A percentile compares a stretch with the other conserved stretches of the same genome.
These are phyloP conservation scores for Cyclophora punctaria DNA, from an alignment of 2,888 invertebrate species.

Conservation along the genomic window DNA sequence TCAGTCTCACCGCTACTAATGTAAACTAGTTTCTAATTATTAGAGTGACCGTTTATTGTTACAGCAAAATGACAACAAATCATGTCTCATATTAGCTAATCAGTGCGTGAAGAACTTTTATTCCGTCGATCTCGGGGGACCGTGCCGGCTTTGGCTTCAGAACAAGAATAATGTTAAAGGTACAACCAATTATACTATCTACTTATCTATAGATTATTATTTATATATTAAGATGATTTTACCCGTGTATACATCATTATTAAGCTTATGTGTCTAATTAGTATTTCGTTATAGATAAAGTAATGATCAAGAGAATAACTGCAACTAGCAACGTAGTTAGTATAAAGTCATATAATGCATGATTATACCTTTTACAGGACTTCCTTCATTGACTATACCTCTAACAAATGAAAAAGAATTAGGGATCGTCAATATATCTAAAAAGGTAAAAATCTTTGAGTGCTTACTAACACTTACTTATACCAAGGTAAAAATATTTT, in stretches of 20 bases:
- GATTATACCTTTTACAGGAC: conserved; percentile 23
- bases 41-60: conserved; percentile 6
- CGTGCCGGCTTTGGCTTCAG: conserved; percentile 57
- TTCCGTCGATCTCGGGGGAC: conserved; percentile 44
- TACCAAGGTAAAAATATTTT: too few relatives aligned
- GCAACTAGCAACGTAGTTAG: too few relatives aligned
- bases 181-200: conserved; percentile 8
- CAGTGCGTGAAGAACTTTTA: conserved; percentile 55
- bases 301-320: too few relatives aligned
- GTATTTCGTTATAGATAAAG: too few relatives aligned
- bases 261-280: too few relatives aligned
- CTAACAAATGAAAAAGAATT: conserved; percentile 29
- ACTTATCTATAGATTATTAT: too few relatives aligned
- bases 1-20: background rate
- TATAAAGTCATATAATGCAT: too few relatives aligned
- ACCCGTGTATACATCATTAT: too few relatives aligned
- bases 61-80: conserved; percentile 39
- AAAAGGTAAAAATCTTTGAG: background rate
- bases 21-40: background rate
- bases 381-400: conserved; percentile 34
- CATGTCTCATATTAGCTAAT: conserved; percentile 46
- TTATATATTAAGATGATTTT: too few relatives aligned
- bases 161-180: conserved; percentile 24
- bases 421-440: conserved; percentile 14
- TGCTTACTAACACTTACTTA: too few relatives aligned